These are phyloP conservation scores for Corydoras maculifer DNA, from an alignment of 2,113 vertebrate species.

Conservation along the genomic window DNA sequence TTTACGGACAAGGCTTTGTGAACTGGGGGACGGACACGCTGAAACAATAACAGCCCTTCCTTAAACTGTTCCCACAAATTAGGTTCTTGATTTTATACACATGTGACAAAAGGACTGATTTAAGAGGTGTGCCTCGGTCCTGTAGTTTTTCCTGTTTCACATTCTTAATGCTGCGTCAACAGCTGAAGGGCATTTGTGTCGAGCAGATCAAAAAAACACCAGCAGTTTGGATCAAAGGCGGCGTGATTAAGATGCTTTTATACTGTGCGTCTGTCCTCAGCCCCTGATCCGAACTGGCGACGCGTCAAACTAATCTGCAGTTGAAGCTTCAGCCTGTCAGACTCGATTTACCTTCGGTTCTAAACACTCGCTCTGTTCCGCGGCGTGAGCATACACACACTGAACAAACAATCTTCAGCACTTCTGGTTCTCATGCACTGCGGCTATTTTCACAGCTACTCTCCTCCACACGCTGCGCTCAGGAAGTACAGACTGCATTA, in stretches of 20 bases:
- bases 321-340: constrained; percentile 5
- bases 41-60: no score
- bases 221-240: not conserved
- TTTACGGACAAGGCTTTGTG: no score
- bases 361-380: not conserved
- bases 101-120: no score
- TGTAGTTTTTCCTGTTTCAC: no score
- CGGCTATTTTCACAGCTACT: not conserved
- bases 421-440: not conserved
- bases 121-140: no score
- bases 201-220: not conserved
- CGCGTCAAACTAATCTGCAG: not conserved
- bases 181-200: not conserved
- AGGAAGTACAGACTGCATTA: not conserved
- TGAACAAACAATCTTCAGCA: not conserved
- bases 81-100: no score
- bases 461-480: not conserved
- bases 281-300: not conserved
- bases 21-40: no score
- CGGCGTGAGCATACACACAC: not conserved
- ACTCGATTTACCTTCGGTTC: not conserved
- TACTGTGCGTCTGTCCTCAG: not conserved
- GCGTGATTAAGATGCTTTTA: not conserved
- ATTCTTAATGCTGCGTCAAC: no score
- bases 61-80: no score